Conservation (phyloP, 2,888 invertebrate species). For the Kuschelorhynchus macadamiae region DNA sequence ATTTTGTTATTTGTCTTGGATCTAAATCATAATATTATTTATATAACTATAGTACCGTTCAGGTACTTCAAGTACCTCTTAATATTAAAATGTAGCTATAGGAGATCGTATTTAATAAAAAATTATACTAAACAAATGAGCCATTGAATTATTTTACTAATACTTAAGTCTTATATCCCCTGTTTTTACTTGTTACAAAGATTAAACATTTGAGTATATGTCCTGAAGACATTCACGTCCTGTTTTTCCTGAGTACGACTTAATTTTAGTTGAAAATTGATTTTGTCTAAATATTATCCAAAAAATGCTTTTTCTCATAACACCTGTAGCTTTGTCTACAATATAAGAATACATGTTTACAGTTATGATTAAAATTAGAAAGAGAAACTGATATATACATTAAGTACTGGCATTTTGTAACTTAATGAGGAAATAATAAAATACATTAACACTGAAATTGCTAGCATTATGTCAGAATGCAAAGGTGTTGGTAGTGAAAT, state of each 20-base stretch:
- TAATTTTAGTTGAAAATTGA: conserved; percentile 17
- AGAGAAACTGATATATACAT: too few species aligned
- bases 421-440: too few species aligned
- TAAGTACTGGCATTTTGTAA: too few species aligned
- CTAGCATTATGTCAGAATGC: too few species aligned
- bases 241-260: conserved; percentile 42
- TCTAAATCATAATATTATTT: conserved; percentile 29
- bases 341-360: too few species aligned
- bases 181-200: conserved; percentile 18
- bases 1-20: conserved; percentile 22
- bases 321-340: too few species aligned
- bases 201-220: not conserved
- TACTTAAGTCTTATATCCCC: conserved; percentile 6
- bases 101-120: conserved; percentile 43
- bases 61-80: conserved; percentile 44
- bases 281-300: too few species aligned
- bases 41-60: conserved; percentile 36
- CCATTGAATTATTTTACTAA: conserved; percentile 33
- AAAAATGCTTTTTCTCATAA: too few species aligned
- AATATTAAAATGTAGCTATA: conserved; percentile 40
- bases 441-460: too few species aligned
- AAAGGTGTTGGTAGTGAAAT: too few species aligned
- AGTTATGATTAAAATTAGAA: too few species aligned
- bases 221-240: conserved; percentile 13
- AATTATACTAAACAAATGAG: conserved; percentile 33